phyloP scores from a whole-genome alignment of 2,888 invertebrate species.

The Fabriciana adippe region DNA sequence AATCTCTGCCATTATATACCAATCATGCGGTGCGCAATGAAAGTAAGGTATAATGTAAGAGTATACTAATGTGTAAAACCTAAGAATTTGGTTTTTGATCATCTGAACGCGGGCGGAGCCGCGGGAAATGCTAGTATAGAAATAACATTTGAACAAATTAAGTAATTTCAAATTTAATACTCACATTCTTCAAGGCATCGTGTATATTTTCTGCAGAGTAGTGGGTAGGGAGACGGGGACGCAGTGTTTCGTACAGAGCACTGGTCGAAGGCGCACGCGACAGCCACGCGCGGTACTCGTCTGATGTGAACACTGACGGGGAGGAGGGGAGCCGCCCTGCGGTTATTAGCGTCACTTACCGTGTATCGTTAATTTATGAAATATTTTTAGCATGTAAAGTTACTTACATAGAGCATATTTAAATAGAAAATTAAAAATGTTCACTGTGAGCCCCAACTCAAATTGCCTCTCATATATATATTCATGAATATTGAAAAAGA shows the following conservation, averaged over 20 bases:
- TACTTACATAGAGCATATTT: neutral
- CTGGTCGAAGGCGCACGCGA: conserved; percentile 94
- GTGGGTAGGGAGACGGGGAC: conserved; percentile 88
- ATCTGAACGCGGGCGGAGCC: no score
- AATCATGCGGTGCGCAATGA: no score
- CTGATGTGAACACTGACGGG: conserved; percentile 90
- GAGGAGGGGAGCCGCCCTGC: conserved; percentile 74
- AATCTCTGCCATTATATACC: no score
- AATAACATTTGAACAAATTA: no score
- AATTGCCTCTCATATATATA: no score
- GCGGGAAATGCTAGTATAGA: no score
- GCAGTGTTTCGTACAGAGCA: conserved; percentile 94
- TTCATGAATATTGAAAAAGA: no score
- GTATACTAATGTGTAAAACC: no score
- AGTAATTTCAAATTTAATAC: conserved; percentile 41
- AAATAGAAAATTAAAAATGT: no score
- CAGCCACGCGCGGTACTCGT: conserved; percentile 96
- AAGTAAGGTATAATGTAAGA: no score
- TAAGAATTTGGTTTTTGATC: no score
- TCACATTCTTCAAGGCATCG: conserved; percentile 91
- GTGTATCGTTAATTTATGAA: conserved; percentile 3
- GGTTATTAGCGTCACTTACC: conserved; percentile 13
- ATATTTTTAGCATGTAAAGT: neutral
- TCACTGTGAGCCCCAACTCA: no score
- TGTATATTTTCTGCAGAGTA: conserved; percentile 97